phyloP scores from a whole-genome alignment of 2,113 vertebrate species.

The Sinocyclocheilus rhinocerous region DNA sequence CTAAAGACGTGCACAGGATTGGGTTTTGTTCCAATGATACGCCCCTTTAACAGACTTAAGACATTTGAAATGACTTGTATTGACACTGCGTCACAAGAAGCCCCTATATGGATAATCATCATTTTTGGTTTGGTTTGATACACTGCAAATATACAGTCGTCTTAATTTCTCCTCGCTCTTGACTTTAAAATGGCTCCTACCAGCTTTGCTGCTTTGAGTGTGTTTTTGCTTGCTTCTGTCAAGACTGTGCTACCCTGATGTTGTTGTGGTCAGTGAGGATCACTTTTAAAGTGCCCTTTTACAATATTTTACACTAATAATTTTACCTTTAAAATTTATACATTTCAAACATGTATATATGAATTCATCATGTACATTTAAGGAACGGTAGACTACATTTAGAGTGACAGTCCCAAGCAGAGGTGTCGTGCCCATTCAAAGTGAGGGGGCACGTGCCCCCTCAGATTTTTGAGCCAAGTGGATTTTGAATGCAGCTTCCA shows the following conservation, averaged over 20 bases:
- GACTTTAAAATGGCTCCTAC: not conserved
- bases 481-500: too few species aligned
- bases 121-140: not conserved
- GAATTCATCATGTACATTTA: not conserved
- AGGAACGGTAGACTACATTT: not conserved
- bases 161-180: not conserved
- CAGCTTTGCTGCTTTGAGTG: slow-evolving; percentile 3
- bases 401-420: not conserved
- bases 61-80: not conserved
- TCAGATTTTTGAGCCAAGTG: too few species aligned
- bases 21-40: not conserved
- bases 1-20: not conserved
- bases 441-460: too few species aligned
- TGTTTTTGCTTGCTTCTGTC: slow-evolving; percentile 27
- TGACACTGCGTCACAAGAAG: not conserved
- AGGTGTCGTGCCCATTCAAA: too few species aligned
- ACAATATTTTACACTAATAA: slow-evolving; percentile 15
- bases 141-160: not conserved
- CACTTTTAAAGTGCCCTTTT: slow-evolving; percentile 37
- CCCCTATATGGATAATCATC: not conserved
- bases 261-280: slow-evolving; percentile 21
- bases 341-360: not conserved
- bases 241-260: not conserved
- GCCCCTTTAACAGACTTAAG: not conserved
- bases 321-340: not conserved